A percentile compares a stretch with the other conserved stretches of the same genome.
Evolutionary conservation across 2,888 invertebrate species (phyloP).

Genomic region (Nematopogon swammerdamellus): DNA sequence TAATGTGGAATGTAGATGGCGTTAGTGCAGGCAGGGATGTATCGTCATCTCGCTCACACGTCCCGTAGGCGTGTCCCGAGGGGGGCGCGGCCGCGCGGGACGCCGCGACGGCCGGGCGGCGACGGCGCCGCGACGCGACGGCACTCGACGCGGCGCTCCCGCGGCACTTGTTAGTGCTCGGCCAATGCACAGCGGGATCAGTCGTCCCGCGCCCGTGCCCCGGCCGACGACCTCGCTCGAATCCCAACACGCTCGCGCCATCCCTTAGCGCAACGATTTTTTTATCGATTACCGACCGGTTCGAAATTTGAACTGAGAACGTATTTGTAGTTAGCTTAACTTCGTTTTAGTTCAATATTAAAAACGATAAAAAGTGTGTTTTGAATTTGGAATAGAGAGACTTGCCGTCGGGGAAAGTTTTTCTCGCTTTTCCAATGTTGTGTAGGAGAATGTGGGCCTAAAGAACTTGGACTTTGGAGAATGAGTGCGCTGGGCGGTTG

Average conservation of each 20-base stretch:
- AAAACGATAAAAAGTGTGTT: too few species aligned
- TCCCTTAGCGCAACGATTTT: background rate
- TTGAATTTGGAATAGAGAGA: too few species aligned
- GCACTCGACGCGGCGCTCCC: constrained; percentile 50
- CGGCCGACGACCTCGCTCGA: constrained; percentile 2
- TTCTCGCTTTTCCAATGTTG: too few species aligned
- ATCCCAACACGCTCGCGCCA: background rate
- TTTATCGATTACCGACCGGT: background rate
- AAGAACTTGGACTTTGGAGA: too few species aligned
- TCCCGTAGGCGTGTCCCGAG: constrained; percentile 56
- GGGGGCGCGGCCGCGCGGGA: constrained; percentile 46
- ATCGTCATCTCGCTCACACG: constrained; percentile 45
- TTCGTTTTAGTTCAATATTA: too few species aligned
- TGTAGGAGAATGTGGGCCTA: too few species aligned
- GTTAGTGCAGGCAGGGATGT: constrained; percentile 12
- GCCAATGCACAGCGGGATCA: constrained; percentile 56
- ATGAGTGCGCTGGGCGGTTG: too few species aligned
- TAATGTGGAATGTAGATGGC: background rate
- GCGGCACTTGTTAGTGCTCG: constrained; percentile 56
- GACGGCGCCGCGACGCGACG: constrained; percentile 52
- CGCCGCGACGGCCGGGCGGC: constrained; percentile 48
- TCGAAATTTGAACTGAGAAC: too few species aligned
- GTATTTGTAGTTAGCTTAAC: too few species aligned
- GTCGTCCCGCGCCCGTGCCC: constrained; percentile 35
- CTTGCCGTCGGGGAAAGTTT: too few species aligned